Evolutionary conservation across 2,888 invertebrate genomes (phyloP).

Genomic region (Drosophila ezoana): DNA sequence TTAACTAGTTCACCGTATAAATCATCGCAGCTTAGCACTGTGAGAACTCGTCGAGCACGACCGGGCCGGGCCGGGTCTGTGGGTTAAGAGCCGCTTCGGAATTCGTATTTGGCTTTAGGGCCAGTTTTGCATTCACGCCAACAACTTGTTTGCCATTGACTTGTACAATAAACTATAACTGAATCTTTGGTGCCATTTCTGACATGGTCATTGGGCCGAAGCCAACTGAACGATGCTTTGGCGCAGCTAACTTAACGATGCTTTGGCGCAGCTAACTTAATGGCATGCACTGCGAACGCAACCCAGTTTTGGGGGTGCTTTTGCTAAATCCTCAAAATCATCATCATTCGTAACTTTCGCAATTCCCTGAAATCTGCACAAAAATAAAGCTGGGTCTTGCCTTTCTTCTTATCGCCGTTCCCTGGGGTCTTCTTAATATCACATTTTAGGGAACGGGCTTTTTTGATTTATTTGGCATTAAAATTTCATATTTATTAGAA

Average conservation of each 20-base stretch:
- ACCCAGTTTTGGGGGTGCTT: too few relatives aligned
- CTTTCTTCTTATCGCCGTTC: neutral
- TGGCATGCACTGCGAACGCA: neutral
- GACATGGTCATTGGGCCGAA: neutral
- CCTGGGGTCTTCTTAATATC: neutral
- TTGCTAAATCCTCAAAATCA: too few relatives aligned
- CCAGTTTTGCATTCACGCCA: slow-evolving; percentile 25
- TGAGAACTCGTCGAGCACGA: slow-evolving; percentile 14
- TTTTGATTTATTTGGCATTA: neutral
- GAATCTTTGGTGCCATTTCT: neutral
- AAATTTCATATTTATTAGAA: neutral
- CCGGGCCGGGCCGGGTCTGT: slow-evolving; percentile 1
- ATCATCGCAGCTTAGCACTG: slow-evolving; percentile 27
- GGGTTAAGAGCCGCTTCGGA: slow-evolving; percentile 47
- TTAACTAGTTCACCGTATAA: slow-evolving; percentile 43
- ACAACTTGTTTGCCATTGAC: slow-evolving; percentile 38
- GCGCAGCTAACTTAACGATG: slow-evolving; percentile 22
- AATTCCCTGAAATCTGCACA: too few relatives aligned
- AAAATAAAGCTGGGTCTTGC: too few relatives aligned
- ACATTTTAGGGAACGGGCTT: too few relatives aligned
- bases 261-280: slow-evolving; percentile 23
- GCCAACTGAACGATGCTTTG: neutral
- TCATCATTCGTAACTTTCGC: too few relatives aligned
- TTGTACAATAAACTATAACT: slow-evolving; percentile 8
- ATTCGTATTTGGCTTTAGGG: slow-evolving; percentile 45